Evolutionary conservation across 2,797 vertebrate species (phyloP).

Genomic region (Pangasius djambal): DNA sequence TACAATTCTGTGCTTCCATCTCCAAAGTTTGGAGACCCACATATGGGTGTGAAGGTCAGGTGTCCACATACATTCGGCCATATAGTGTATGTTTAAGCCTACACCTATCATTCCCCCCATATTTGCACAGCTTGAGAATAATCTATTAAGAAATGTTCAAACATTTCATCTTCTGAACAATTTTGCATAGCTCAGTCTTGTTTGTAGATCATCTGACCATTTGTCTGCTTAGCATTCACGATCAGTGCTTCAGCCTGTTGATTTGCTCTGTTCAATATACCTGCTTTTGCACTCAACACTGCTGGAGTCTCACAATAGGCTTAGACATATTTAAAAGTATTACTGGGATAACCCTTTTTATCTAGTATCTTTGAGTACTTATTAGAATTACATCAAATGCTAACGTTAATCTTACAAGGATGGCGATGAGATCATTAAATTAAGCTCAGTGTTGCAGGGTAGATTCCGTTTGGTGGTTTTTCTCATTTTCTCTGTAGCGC

Average conservation of each 20-base stretch:
- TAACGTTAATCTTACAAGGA: neutral
- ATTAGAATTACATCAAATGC: slow-evolving; percentile 4
- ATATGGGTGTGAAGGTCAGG: neutral
- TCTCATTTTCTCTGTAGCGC: slow-evolving; percentile 2
- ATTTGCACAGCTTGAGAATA: neutral
- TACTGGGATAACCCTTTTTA: neutral
- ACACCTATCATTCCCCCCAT: too few relatives aligned
- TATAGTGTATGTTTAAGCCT: neutral
- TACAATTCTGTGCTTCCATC: neutral
- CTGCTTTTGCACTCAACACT: neutral
- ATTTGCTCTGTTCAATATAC: neutral
- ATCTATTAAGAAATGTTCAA: neutral
- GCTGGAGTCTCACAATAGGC: neutral
- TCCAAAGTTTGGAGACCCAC: neutral
- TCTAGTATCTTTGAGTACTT: neutral
- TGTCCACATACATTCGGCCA: neutral
- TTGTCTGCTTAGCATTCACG: neutral
- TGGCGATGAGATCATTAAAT: neutral
- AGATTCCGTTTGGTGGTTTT: neutral
- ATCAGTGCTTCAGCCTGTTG: neutral
- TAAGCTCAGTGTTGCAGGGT: slow-evolving; percentile 1
- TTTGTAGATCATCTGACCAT: neutral
- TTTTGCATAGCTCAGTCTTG: neutral
- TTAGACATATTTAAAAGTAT: neutral
- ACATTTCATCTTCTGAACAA: neutral